Conservation (phyloP, 2,797 vertebrate genomes). For the Heteromormyrus szaboi region DNA sequence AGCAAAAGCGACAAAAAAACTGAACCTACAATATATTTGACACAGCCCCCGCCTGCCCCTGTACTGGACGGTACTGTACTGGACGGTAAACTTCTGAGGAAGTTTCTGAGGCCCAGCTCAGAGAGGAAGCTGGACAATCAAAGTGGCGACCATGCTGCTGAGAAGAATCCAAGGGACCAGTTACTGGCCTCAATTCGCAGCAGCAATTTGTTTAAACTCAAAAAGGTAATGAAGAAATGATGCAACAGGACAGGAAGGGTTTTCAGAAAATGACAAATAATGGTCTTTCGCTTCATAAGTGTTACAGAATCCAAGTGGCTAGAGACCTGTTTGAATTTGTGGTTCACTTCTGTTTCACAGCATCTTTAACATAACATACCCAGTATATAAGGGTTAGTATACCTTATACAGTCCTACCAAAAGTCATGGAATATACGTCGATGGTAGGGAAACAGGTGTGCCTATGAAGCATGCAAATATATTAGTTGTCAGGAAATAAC, state of each 20-base stretch:
- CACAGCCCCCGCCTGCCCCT: conserved; percentile 56
- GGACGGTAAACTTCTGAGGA: conserved; percentile 62
- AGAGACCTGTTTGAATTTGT: not conserved
- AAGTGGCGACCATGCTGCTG: conserved; percentile 46
- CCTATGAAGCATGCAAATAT: not conserved
- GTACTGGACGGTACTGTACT: conserved; percentile 58
- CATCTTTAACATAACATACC: not conserved
- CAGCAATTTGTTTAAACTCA: conserved; percentile 70
- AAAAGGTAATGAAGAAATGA: conserved; percentile 56
- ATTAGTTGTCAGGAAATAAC: not conserved
- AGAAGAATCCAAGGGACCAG: conserved; percentile 73
- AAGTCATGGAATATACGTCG: not conserved
- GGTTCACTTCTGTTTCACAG: not conserved
- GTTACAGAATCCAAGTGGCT: not conserved
- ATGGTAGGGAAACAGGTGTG: not conserved
- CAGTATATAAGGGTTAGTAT: not conserved
- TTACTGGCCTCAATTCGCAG: conserved; percentile 72
- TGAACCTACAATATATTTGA: not conserved
- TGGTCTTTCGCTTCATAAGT: not conserved
- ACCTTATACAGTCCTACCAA: not conserved
- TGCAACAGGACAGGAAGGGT: not conserved
- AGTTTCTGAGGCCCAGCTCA: conserved; percentile 64
- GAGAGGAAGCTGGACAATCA: conserved; percentile 67
- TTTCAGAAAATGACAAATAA: not conserved
- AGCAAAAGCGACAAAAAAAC: not conserved